Evolutionary conservation across 2,797 vertebrate genomes (phyloP).

Genomic region (Macropodus opercularis): DNA sequence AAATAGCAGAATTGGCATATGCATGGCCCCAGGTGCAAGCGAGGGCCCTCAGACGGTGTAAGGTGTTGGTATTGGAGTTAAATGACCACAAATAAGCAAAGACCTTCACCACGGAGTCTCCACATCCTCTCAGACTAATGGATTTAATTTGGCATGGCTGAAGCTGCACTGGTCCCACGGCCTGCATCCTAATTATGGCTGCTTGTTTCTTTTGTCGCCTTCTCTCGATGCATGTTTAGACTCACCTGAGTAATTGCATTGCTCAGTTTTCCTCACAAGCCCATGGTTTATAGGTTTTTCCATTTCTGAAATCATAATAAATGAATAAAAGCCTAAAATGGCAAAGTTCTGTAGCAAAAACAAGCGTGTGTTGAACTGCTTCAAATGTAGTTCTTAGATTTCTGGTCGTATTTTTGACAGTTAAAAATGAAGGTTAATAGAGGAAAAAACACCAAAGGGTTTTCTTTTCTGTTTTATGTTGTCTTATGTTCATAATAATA

Average conservation of each 20-base stretch:
- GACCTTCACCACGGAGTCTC: slow-evolving; percentile 39
- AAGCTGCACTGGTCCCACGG: slow-evolving; percentile 59
- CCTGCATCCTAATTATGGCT: slow-evolving; percentile 59
- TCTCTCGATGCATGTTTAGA: slow-evolving; percentile 32
- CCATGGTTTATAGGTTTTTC: slow-evolving; percentile 2
- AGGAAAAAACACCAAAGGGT: neutral
- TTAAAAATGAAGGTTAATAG: no score
- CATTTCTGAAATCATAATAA: slow-evolving; percentile 12
- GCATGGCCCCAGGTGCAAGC: slow-evolving; percentile 67
- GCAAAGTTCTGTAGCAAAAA: neutral
- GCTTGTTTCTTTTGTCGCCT: slow-evolving; percentile 69
- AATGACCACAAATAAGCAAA: slow-evolving; percentile 65
- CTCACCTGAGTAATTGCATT: slow-evolving; percentile 40
- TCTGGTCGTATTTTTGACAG: neutral
- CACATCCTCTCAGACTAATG: slow-evolving; percentile 66
- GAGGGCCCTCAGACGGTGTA: slow-evolving; percentile 53
- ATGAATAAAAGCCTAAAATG: neutral
- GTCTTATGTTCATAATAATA: neutral
- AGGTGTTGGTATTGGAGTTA: slow-evolving; percentile 43
- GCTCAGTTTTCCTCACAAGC: slow-evolving; percentile 18
- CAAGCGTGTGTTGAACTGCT: no score
- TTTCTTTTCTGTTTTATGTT: neutral
- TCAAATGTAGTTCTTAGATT: no score
- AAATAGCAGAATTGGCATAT: slow-evolving; percentile 68
- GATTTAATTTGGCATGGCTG: slow-evolving; percentile 69